phyloP scores from a whole-genome alignment of 1,140 invertebrate species.

The Pteromalus puparum region DNA sequence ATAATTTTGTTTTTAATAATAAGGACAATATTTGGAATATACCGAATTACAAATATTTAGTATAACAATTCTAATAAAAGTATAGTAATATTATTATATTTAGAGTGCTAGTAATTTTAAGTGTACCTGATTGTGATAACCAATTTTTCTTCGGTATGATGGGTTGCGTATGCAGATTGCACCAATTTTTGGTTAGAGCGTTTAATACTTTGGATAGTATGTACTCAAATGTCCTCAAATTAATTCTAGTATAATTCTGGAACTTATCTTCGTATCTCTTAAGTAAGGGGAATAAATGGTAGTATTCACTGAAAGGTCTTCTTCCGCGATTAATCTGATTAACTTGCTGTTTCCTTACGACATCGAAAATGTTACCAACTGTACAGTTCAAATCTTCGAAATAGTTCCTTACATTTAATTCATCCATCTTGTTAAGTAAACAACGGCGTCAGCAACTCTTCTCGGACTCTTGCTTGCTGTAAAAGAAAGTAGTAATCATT shows the following conservation, averaged over 20 bases:
- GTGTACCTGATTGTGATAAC: background rate
- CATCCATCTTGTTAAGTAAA: too few relatives aligned
- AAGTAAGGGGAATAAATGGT: background rate
- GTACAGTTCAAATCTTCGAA: too few relatives aligned
- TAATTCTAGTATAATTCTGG: background rate
- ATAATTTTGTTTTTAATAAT: too few relatives aligned
- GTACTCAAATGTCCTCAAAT: background rate
- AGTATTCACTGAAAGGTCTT: background rate
- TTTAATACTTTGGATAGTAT: background rate
- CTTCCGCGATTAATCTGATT: background rate
- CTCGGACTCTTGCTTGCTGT: too few relatives aligned
- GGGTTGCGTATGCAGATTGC: background rate
- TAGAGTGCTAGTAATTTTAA: background rate
- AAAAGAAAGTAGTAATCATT: too few relatives aligned
- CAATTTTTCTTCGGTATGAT: background rate
- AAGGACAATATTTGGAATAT: too few relatives aligned
- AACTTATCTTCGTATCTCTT: background rate
- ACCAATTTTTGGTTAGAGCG: background rate
- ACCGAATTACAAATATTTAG: too few relatives aligned
- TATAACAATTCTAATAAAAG: background rate
- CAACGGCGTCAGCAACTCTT: too few relatives aligned
- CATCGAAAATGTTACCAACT: too few relatives aligned
- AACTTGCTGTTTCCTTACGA: too few relatives aligned
- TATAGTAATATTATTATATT: too few relatives aligned
- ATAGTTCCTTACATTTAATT: too few relatives aligned